Base-by-base conservation (phyloP, 1,140 invertebrate species). In the Trialeurodes vaporariorum region DNA sequence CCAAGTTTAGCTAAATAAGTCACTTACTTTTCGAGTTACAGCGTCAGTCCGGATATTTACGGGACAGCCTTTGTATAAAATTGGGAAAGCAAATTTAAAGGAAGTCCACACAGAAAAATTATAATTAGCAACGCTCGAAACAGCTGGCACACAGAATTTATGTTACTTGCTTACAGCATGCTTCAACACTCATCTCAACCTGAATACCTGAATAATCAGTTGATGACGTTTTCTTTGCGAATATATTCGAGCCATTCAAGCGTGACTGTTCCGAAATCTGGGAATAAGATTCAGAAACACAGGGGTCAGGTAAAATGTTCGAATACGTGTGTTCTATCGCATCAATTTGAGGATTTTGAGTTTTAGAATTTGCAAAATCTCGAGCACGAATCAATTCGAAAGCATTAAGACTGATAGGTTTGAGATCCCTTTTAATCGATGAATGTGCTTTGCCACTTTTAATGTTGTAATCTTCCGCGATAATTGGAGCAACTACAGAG, bases 351-450 rank as follows among this genome's bases (percentile, higher is more conserved):
- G 74, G 79, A 68, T 78, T 81, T 25, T 72, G 75, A 2, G 79
- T 79, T 70, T 80, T 78, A 63, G 82, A 81, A 59, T 73, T 75
- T 0, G 77, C 79, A 69, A 82, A 83, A 68, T 83, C 82, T 25
- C 78, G 74, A 0, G 79, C 78, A 25, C 78, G 73, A 67, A 83
- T 82, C 24, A 83, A 69, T 63, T 82, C 79, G 67, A 82, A 82
- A 25, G 76, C 77, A 63, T 76, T 79, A 34, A 73, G 77, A 26
- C 74, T 70, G 12, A 74, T 74, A 27, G 71, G 73, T 21, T 63
- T 70, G 2, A 26, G 24, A 49, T 70, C 63, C 62, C 70, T 68
- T 13, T 71, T 75, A 27, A 72, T 69, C 13, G 76, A 76, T 49
- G 73, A 76, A 34, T 75, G 75, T 2, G 76, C 40, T 9, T 72